phyloP scores from a whole-genome alignment of 2,888 invertebrate species.

The Acanthosepion pharaonis region DNA sequence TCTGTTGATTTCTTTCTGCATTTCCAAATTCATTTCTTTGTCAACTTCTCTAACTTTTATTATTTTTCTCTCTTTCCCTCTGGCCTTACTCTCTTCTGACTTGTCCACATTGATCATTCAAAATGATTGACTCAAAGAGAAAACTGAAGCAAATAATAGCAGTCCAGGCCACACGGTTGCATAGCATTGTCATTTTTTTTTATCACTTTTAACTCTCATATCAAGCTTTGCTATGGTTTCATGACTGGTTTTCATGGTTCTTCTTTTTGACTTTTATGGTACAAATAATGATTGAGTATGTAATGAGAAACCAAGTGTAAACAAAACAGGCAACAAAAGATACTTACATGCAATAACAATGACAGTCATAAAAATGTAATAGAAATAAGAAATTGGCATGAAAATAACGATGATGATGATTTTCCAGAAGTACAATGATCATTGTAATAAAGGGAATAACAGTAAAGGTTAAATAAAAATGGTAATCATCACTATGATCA shows the following conservation, averaged over 20 bases:
- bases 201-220: neutral
- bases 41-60: neutral
- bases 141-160: neutral
- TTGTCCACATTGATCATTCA: neutral
- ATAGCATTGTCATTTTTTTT: neutral
- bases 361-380: neutral
- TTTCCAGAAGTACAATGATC: neutral
- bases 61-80: neutral
- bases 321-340: neutral
- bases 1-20: neutral
- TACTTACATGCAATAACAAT: neutral
- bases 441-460: neutral
- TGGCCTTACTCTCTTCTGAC: neutral
- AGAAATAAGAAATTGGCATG: neutral
- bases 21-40: neutral
- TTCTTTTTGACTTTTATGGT: neutral
- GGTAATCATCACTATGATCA: too few relatives aligned
- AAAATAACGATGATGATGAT: neutral
- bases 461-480: too few relatives aligned
- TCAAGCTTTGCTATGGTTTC: constrained; percentile 16
- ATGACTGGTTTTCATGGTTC: neutral
- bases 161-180: neutral
- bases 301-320: constrained; percentile 1
- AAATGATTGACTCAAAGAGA: neutral
- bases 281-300: neutral